These are phyloP conservation scores for Phylloscopus whistleri DNA, from an alignment of 2,113 vertebrate species.

Conservation along the genomic window DNA sequence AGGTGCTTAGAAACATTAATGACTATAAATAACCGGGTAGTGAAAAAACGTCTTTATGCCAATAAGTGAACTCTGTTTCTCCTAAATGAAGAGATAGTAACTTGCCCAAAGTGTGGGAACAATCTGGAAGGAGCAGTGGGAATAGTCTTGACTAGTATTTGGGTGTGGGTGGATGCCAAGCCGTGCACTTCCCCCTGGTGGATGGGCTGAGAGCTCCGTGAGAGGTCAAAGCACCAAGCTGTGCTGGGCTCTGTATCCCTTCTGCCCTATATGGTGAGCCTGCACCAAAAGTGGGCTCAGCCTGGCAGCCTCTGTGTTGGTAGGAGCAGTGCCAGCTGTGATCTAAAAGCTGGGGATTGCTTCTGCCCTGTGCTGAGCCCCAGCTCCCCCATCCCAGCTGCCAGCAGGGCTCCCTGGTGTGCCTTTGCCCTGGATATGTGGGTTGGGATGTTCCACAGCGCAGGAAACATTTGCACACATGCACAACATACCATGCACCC, in stretches of 20 bases:
- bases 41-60: neutral
- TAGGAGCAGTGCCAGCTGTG: neutral
- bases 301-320: neutral
- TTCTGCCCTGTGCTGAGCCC: accelerated
- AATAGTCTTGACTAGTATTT: neutral
- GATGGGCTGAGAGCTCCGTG: neutral
- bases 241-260: neutral
- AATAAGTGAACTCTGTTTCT: neutral
- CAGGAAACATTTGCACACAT: accelerated
- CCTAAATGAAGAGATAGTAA: neutral
- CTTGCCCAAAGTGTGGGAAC: neutral
- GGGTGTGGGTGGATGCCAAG: neutral
- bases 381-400: neutral
- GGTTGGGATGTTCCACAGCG: neutral
- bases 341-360: neutral
- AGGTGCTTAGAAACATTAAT: neutral
- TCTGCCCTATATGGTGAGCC: neutral
- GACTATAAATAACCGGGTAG: neutral
- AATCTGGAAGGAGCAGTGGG: neutral
- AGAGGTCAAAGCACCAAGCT: neutral
- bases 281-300: neutral
- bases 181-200: accelerated
- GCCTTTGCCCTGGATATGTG: neutral
- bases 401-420: neutral
- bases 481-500: neutral